Conservation (phyloP, 2,888 invertebrate species). For the Drosophila macrospina region DNA sequence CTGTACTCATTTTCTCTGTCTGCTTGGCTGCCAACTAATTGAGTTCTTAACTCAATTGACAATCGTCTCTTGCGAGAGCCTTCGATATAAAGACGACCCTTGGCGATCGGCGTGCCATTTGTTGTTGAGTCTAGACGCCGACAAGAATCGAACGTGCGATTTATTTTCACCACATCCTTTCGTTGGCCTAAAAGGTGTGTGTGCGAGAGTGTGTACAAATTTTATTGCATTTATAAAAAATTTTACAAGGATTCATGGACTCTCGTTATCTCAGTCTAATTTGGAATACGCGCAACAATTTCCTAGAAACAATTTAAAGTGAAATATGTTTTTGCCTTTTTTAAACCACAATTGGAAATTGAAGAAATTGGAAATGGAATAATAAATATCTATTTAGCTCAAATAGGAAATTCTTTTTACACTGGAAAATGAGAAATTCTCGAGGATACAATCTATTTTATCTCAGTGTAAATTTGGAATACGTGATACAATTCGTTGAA, state of each 20-base stretch:
- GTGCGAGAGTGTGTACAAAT: conserved; percentile 11
- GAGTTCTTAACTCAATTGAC: conserved; percentile 55
- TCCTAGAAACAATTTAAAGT: neutral
- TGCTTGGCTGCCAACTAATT: conserved; percentile 52
- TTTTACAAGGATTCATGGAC: conserved; percentile 11
- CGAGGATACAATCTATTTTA: no score
- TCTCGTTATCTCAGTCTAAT: neutral
- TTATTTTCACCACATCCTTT: conserved; percentile 68
- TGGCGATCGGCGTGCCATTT: conserved; percentile 81
- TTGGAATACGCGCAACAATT: conserved; percentile 7
- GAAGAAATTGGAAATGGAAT: no score
- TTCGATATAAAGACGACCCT: conserved; percentile 82
- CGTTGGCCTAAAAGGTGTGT: conserved; percentile 77
- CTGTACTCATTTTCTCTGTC: conserved; percentile 42
- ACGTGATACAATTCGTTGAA: no score
- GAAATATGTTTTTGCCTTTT: neutral
- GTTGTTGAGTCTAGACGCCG: conserved; percentile 84
- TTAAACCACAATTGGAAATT: neutral
- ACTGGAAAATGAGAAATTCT: no score
- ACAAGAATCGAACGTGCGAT: conserved; percentile 81
- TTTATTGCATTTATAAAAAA: neutral
- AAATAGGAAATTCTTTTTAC: no score
- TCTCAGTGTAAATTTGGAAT: no score
- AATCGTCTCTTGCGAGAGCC: conserved; percentile 53
- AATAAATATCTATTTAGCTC: no score